Evolutionary conservation across 2,797 vertebrate species (phyloP), one percentile per base, ranked within the genome.

Genomic region (Xyrichtys novacula): DNA sequence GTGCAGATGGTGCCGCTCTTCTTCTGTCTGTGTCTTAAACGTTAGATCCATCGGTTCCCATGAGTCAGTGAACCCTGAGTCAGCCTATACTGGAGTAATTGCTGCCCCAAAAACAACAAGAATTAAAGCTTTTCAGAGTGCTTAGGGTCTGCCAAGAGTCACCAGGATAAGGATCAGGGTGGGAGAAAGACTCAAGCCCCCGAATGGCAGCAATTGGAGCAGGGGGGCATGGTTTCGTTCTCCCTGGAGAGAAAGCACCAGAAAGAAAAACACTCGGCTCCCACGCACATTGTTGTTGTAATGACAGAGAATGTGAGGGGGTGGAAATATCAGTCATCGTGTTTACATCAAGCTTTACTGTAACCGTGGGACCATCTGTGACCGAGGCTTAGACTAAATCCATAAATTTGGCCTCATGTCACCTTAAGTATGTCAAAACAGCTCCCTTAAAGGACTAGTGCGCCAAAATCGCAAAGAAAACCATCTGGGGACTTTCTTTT

Each of bases 131-230:
- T 53, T 38, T 69, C 58, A 82, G 63, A 59, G 70, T n/a, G 1
- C 5, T 16, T 36, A 28, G 16, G 66, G 71, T 70, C 79, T 86
- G 86, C 81, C 78, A 85, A 78, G 71, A 81, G 65, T 63, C 62
- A 29, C 50, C 44, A 22, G 82, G 91, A 93, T 93, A 91, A 88
- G 54, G 80, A 92, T 92, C 91, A 83, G 90, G 88, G 85, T 55
- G 88, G 85, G 78, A 59, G 72, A 78, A 40, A 10, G 17, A 56
- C 48, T 57, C 56, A 15, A 39, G 50, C 59, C 71, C 75, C 74
- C 72, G 10, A n/a, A 56, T 72, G 73, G 76, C 50, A 54, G 52
- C 16, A 39, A 83, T 56, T 81, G 80, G 56, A 78, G 61, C 26
- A 29, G 72, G 59, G 62, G 72, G 59, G 62, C 34, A 60, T 26